Evolutionary conservation across 2,888 invertebrate genomes (phyloP), one percentile per base, ranked within the genome.

Genomic region (Atrina japonica): DNA sequence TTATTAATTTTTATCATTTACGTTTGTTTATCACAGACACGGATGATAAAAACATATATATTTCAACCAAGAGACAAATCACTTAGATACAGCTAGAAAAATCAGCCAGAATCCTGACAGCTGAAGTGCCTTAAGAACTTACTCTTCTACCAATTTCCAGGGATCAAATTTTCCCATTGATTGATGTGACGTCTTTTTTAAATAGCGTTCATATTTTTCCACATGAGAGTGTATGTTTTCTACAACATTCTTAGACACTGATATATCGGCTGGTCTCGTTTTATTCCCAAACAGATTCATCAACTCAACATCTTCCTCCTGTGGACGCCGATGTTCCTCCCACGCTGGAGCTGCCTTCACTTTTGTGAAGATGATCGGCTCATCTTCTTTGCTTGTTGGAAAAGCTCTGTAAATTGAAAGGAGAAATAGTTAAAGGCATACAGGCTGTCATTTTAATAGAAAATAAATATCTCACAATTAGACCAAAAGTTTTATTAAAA

Each of bases 81-180:
- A n/a, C n/a, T n/a, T n/a, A n/a, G n/a, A n/a, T n/a, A n/a, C n/a
- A n/a, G n/a, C n/a, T n/a, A n/a, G n/a, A n/a, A n/a, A n/a, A n/a
- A n/a, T n/a, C n/a, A n/a, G n/a, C n/a, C n/a, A n/a, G n/a, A n/a
- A n/a, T n/a, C n/a, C n/a, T n/a, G n/a, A n/a, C n/a, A n/a, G n/a
- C n/a, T n/a, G n/a, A n/a, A n/a, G n/a, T n/a, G n/a, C 35, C 11
- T 7, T 49, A 14, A 18, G 35, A 18, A 83, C 88, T 79, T 76
- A 88, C 88, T 86, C 83, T 73, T 88, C 86, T 3, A 87, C 82
- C 6, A 88, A 73, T 55, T 73, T 79, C 86, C 86, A 87, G 1
- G 88, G 88, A 66, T 87, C 82, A 80, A 86, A 88, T 53, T 74
- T 81, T 5, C 87, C 88, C 16, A 83, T 64, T 14, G 80, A 67